These are phyloP conservation scores for Xerus rutilus DNA, from an alignment of 2,797 vertebrate genomes.

Conservation along the genomic window DNA sequence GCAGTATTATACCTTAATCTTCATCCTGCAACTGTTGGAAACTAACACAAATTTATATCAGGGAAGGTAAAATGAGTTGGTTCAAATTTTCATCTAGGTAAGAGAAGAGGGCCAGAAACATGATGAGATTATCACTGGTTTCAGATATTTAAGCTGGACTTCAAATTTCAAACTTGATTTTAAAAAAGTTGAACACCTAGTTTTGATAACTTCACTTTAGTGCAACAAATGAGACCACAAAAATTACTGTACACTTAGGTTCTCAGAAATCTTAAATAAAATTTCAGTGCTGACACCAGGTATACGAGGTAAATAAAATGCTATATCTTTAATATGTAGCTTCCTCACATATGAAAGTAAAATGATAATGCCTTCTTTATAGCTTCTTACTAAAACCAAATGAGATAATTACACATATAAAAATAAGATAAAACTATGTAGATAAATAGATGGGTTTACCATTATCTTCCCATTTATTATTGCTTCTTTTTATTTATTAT, in stretches of 20 bases:
- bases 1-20: neutral
- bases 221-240: neutral
- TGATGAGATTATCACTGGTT: neutral
- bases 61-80: neutral
- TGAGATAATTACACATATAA: neutral
- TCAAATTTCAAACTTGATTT: neutral
- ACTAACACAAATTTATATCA: neutral
- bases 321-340: neutral
- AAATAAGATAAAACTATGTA: neutral
- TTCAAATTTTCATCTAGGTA: neutral
- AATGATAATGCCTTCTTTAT: neutral
- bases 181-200: neutral
- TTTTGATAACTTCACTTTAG: neutral
- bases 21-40: neutral
- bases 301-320: neutral
- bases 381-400: neutral
- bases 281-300: neutral
- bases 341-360: too few species aligned
- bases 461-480: too few species aligned
- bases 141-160: neutral
- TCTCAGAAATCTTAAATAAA: neutral
- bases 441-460: too few species aligned
- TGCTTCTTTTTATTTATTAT: too few species aligned
- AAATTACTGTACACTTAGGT: neutral
- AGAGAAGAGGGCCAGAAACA: neutral